Conservation (phyloP, 2,113 vertebrate genomes). For the Ictidomys tridecemlineatus region DNA sequence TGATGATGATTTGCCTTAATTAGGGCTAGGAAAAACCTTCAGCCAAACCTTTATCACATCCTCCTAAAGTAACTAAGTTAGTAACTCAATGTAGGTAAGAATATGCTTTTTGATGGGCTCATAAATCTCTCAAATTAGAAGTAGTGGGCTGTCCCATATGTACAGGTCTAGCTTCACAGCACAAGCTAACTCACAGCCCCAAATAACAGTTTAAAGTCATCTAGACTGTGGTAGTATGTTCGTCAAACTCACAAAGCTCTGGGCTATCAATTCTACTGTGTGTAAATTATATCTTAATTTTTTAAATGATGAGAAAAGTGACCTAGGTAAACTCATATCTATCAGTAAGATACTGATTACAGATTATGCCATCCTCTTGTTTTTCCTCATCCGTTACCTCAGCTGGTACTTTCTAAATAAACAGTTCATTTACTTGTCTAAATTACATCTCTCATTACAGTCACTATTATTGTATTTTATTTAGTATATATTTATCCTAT, state of each 20-base stretch:
- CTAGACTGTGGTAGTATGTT: not conserved
- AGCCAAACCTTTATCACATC: not conserved
- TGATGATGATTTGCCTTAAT: not conserved
- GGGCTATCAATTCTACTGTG: not conserved
- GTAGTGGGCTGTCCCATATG: not conserved
- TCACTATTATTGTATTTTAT: too few relatives aligned
- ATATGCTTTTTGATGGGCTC: not conserved
- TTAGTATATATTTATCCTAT: too few relatives aligned
- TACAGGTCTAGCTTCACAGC: not conserved
- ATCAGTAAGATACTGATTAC: not conserved
- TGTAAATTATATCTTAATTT: conserved; percentile 8
- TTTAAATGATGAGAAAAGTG: not conserved
- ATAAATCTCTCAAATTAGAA: conserved; percentile 8
- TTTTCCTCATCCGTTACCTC: not conserved
- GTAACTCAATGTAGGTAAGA: not conserved
- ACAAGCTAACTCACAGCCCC: not conserved
- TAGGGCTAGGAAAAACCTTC: conserved; percentile 18
- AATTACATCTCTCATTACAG: not conserved
- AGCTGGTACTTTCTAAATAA: not conserved
- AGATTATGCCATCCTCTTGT: not conserved
- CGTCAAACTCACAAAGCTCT: not conserved
- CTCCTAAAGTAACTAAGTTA: not conserved
- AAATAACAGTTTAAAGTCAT: not conserved
- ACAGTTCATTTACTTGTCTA: not conserved
- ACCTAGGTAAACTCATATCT: not conserved